Conservation (phyloP, 2,113 vertebrate genomes). For the Arothron firmamentum region DNA sequence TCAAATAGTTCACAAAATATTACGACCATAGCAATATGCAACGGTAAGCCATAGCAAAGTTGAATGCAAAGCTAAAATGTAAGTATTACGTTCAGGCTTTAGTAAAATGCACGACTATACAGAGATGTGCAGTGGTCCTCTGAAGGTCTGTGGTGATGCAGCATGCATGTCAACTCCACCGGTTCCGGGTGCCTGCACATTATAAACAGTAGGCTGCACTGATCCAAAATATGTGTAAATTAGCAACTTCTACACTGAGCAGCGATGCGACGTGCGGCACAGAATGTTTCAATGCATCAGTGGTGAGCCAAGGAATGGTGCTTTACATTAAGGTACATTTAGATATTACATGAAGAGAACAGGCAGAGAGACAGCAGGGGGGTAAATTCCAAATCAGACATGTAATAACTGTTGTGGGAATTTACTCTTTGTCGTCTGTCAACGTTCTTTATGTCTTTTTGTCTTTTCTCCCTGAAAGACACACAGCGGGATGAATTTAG, state of each 20-base stretch:
- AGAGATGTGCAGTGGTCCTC: constrained; percentile 41
- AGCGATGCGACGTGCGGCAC: constrained; percentile 33
- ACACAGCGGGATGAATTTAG: background rate
- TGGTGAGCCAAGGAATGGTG: constrained; percentile 65
- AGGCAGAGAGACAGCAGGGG: constrained; percentile 61
- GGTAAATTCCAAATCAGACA: constrained; percentile 32
- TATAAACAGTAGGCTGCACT: constrained; percentile 5
- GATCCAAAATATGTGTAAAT: constrained; percentile 35
- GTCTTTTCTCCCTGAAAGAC: constrained; percentile 54
- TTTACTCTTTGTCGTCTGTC: constrained; percentile 33
- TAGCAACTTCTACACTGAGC: constrained; percentile 51
- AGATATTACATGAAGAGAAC: constrained; percentile 57
- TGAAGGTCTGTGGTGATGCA: too few species aligned
- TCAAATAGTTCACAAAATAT: constrained; percentile 37
- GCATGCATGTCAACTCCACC: constrained; percentile 7
- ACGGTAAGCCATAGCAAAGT: constrained; percentile 48
- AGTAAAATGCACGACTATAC: constrained; percentile 43
- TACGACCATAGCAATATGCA: constrained; percentile 47
- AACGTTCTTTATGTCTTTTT: constrained; percentile 40
- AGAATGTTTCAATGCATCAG: constrained; percentile 51
- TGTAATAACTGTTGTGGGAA: constrained; percentile 41
- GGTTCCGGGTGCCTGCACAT: constrained; percentile 3
- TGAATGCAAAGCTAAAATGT: constrained; percentile 45
- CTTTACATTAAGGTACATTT: constrained; percentile 69
- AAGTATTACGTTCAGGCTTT: constrained; percentile 48